phyloP scores from a whole-genome alignment of 2,888 invertebrate species.

The Merodon equestris region DNA sequence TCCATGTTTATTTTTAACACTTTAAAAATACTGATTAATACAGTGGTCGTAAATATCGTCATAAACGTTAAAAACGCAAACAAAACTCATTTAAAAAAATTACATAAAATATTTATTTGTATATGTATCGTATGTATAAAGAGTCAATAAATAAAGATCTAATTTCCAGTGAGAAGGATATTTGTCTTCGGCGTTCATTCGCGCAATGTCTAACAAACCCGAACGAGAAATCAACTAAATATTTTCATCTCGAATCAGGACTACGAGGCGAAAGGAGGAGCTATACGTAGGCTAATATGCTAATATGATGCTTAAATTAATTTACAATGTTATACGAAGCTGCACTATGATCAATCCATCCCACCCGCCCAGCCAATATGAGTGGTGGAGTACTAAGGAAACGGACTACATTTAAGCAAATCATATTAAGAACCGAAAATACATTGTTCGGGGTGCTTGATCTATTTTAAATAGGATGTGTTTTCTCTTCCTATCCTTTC shows the following conservation, averaged over 20 bases:
- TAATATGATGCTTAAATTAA: too few relatives aligned
- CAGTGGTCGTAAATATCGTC: constrained; percentile 57
- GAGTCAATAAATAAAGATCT: constrained; percentile 58
- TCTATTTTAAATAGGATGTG: constrained; percentile 44
- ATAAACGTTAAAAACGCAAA: constrained; percentile 34
- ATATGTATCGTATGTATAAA: constrained; percentile 44
- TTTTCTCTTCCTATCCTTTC: not conserved
- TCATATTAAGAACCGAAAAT: constrained; percentile 41
- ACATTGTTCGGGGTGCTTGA: constrained; percentile 30
- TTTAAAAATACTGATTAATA: constrained; percentile 67
- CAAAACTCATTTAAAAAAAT: constrained; percentile 20
- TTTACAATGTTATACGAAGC: too few relatives aligned
- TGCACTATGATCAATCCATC: too few relatives aligned
- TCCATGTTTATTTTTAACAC: constrained; percentile 58
- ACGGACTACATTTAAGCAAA: too few relatives aligned
- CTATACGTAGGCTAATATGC: too few relatives aligned
- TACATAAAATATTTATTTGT: constrained; percentile 34
- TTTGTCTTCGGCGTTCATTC: too few relatives aligned
- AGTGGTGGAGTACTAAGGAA: too few relatives aligned
- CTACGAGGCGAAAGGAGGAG: too few relatives aligned
- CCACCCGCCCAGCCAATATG: too few relatives aligned
- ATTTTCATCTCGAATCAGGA: too few relatives aligned
- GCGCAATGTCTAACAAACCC: too few relatives aligned
- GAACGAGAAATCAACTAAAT: too few relatives aligned
- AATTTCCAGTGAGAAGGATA: not conserved